A percentile compares a stretch with the other conserved stretches of the same genome.
These are phyloP conservation scores for Heterodera schachtii DNA, from an alignment of 1,140 invertebrate genomes.

Conservation along the genomic window DNA sequence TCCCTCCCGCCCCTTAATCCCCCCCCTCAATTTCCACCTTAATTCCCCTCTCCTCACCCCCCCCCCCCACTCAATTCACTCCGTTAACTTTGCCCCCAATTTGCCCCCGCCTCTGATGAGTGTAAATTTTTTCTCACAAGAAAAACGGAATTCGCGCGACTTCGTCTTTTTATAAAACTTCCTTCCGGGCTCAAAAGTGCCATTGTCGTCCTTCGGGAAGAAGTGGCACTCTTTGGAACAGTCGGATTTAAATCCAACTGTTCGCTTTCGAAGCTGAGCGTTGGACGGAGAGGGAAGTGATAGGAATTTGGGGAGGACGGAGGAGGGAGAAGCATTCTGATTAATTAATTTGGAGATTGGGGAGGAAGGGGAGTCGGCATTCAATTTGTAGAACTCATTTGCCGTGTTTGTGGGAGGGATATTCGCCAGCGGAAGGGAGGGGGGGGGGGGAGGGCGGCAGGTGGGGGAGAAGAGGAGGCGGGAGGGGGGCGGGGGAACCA, in stretches of 20 bases:
- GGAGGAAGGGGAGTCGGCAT: background rate
- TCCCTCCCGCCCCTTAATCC: too few species aligned
- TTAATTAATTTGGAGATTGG: background rate
- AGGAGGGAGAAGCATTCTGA: slow-evolving; percentile 4
- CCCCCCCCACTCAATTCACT: too few species aligned
- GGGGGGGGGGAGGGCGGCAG: too few species aligned
- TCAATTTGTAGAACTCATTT: too few species aligned
- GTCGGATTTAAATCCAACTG: background rate
- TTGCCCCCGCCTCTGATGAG: too few species aligned
- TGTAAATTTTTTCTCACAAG: slow-evolving; percentile 16
- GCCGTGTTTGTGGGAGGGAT: too few species aligned
- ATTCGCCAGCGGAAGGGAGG: too few species aligned
- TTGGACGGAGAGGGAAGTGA: background rate
- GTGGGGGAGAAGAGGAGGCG: too few species aligned
- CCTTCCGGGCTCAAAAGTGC: background rate
- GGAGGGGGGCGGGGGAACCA: too few species aligned
- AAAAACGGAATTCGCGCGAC: slow-evolving; percentile 29
- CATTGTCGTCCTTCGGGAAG: background rate
- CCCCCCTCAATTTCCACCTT: too few species aligned
- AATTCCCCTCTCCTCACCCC: background rate
- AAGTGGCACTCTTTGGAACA: background rate
- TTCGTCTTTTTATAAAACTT: background rate
- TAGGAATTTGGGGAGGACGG: background rate
- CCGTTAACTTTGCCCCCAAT: too few species aligned
- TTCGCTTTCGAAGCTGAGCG: background rate